These are phyloP conservation scores for Tragulus kanchil DNA, from an alignment of 2,113 vertebrate genomes.

Conservation along the genomic window DNA sequence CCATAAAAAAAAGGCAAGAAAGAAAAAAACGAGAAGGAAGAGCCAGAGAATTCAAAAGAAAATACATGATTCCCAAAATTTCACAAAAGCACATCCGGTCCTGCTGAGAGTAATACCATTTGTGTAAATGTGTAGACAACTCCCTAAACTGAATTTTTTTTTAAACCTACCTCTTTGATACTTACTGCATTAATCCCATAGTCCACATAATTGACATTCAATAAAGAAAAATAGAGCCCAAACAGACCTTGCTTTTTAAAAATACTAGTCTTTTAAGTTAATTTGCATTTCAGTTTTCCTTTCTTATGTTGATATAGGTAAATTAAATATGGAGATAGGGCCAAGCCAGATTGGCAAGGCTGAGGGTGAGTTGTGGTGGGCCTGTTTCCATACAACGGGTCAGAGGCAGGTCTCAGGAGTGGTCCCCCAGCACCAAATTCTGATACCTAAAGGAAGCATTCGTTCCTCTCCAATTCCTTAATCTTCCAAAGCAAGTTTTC, in stretches of 20 bases:
- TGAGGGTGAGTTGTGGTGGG: too few relatives aligned
- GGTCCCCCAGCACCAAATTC: neutral
- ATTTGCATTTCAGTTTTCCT: neutral
- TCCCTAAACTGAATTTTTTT: neutral
- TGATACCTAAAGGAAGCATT: slow-evolving; percentile 19
- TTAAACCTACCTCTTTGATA: neutral
- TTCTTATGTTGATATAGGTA: neutral
- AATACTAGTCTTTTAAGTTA: neutral
- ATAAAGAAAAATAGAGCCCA: neutral
- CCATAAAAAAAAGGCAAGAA: neutral
- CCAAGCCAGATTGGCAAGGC: fast-evolving
- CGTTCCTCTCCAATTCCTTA: slow-evolving; percentile 53
- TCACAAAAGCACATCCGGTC: slow-evolving; percentile 46
- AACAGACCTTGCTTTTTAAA: neutral
- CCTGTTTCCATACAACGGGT: fast-evolving
- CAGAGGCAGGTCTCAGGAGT: neutral
- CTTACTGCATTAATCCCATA: neutral
- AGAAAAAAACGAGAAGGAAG: slow-evolving; percentile 23
- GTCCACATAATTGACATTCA: neutral
- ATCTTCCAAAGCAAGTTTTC: slow-evolving; percentile 15
- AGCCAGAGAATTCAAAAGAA: slow-evolving; percentile 56
- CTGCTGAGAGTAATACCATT: slow-evolving; percentile 56
- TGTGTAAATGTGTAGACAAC: slow-evolving; percentile 12
- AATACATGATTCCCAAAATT: slow-evolving; percentile 26
- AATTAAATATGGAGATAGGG: neutral